Evolutionary conservation across 92 coral and sea anemone genomes (phyloP).

Genomic region (Epizoanthus stellaris): DNA sequence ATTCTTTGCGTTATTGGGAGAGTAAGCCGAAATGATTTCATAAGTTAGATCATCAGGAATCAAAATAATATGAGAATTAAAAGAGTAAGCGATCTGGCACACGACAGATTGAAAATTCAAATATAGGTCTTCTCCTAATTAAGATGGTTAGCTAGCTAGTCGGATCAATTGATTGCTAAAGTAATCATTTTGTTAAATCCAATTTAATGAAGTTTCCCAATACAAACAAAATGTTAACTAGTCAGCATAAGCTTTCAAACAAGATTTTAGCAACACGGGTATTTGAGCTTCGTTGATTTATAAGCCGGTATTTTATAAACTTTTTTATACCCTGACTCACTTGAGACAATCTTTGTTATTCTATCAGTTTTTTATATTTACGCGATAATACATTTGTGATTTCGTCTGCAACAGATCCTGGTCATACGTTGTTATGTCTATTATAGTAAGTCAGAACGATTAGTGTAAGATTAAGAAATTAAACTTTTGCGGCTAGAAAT

Average conservation of each 20-base stretch:
- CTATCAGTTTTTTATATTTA: background rate
- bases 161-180: constrained; percentile 21
- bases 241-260: background rate
- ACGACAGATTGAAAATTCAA: too few species aligned
- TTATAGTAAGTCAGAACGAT: background rate
- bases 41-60: constrained; percentile 38
- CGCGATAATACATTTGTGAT: background rate
- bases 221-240: constrained; percentile 39
- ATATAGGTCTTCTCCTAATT: too few species aligned
- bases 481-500: background rate
- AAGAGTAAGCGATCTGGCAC: background rate
- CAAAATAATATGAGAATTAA: background rate
- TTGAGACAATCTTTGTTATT: background rate
- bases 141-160: background rate
- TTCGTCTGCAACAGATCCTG: too few species aligned
- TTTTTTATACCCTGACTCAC: background rate
- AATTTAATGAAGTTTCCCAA: constrained; percentile 33
- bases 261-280: constrained; percentile 14
- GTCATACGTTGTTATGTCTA: too few species aligned
- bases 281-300: background rate
- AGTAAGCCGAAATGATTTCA: constrained; percentile 11
- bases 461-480: constrained; percentile 6
- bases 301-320: background rate
- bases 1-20: constrained; percentile 34
- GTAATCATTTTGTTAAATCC: constrained; percentile 47